Evolutionary conservation across 92 coral and sea anemone species (phyloP), one percentile per base, ranked within the genome.

Genomic region (Parazoanthus swiftii): DNA sequence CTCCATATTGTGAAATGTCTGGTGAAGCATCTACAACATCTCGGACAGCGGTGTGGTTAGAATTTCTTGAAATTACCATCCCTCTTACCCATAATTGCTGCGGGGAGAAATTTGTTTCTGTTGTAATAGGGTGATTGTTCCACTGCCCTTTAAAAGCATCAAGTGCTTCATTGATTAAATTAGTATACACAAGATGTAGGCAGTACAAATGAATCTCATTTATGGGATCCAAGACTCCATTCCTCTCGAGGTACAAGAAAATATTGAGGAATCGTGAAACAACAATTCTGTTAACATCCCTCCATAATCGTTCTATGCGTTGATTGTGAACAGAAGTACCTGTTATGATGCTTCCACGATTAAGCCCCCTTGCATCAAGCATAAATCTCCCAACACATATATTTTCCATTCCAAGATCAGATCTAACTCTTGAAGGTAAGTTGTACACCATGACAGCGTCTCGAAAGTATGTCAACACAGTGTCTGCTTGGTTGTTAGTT

Each of bases 321-420:
- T 91, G 93, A 54, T 91, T 91, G 51, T 91, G 91, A 16, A 88
- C 93, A 10, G 93, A 92, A 29, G 92, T 88, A 58, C 95, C 93
- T 29, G 95, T 92, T 37, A 92, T 92, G 25, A 92, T 85, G 74
- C 91, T 92, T 18, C 93, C 95, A 25, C 95, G 33, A 81, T 92
- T 92, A 9, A 90, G 81, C 37, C 95, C 95, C 76, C 95, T 63
- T 21, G 81, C 56, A 44, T 90, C 88, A 8, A 92, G 86, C 95
- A 88, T 92, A 74, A 38, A 85, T 67, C 95, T 80, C 11, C 80
- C 91, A 79, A 91, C 73, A 88, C 95, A 44, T 51, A 29, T 29
- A 68, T 88, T 92, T 46, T 92, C 95, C 90, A 92, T 81, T 10
- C 95, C 90, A 23, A 92, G 89, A 42, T 92, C 93, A 68, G 89